These are phyloP conservation scores for Leiothrix lutea DNA, from an alignment of 2,113 vertebrate genomes.

Conservation along the genomic window DNA sequence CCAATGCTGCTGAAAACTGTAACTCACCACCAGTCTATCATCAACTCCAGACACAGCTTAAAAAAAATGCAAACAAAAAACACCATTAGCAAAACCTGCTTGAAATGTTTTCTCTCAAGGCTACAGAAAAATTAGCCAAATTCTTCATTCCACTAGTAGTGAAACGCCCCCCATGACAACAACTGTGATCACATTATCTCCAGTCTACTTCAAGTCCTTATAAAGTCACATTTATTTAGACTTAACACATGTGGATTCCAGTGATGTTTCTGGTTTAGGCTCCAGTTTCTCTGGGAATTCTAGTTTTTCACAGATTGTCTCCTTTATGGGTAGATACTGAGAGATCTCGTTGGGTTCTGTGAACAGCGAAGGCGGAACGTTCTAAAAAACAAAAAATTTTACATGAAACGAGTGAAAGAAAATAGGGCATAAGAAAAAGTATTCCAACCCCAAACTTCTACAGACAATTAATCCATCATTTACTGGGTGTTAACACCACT, in stretches of 20 bases:
- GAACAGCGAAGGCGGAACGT: conserved; percentile 84
- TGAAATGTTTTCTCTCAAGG: conserved; percentile 60
- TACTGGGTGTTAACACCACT: background rate
- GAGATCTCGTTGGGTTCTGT: conserved; percentile 97
- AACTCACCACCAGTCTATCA: background rate
- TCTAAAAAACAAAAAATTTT: conserved; percentile 71
- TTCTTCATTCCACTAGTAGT: conserved; percentile 58
- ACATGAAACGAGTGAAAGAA: background rate
- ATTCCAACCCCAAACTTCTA: background rate
- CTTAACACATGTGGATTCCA: conserved; percentile 36
- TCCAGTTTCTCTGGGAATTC: conserved; percentile 79
- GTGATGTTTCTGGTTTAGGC: conserved; percentile 28
- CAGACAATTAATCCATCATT: background rate
- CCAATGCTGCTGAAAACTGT: background rate
- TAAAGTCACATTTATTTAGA: conserved; percentile 48
- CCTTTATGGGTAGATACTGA: conserved; percentile 86
- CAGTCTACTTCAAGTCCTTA: conserved; percentile 25
- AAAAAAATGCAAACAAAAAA: background rate
- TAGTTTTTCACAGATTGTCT: conserved; percentile 88
- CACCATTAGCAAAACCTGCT: conserved; percentile 44
- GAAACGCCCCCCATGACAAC: background rate
- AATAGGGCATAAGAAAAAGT: background rate
- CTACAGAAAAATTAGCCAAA: conserved; percentile 71
- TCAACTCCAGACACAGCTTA: conserved; percentile 24
- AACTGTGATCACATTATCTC: background rate